phyloP scores from a whole-genome alignment of 2,797 vertebrate genomes.

The Semotilus atromaculatus region DNA sequence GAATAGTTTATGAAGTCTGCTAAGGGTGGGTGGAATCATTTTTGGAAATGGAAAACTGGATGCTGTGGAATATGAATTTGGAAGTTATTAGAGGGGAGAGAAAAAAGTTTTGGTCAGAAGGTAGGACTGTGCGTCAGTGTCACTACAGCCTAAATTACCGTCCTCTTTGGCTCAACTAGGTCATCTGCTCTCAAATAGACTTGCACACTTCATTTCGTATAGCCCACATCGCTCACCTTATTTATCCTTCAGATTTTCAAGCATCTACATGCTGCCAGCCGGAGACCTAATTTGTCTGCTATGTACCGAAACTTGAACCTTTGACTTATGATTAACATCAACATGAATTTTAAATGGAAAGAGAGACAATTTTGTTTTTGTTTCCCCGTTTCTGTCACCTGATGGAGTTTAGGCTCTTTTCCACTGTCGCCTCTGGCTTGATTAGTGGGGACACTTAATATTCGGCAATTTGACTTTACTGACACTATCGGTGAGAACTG shows the following conservation, averaged over 20 bases:
- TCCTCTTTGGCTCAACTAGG: constrained; percentile 63
- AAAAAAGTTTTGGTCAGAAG: constrained; percentile 15
- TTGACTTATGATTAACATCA: not conserved
- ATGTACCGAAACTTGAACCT: not conserved
- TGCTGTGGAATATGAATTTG: not conserved
- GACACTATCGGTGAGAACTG: no score
- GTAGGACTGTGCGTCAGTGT: constrained; percentile 49
- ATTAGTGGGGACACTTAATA: no score
- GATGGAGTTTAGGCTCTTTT: not conserved
- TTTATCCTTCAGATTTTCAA: constrained; percentile 29
- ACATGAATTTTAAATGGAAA: not conserved
- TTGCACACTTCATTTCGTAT: constrained; percentile 44
- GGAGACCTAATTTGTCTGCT: not conserved
- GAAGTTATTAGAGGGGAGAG: not conserved
- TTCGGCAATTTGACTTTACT: no score
- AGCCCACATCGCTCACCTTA: constrained; percentile 43
- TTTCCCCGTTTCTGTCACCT: not conserved
- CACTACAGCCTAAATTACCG: constrained; percentile 59
- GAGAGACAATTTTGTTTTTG: not conserved
- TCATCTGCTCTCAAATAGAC: constrained; percentile 56
- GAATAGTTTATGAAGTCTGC: not conserved
- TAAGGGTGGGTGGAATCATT: not conserved
- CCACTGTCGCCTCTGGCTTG: not conserved
- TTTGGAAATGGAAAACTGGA: not conserved
- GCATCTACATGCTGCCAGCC: not conserved